phyloP scores from a whole-genome alignment of 2,888 invertebrate species.

The Caenorhabditis sp. region DNA sequence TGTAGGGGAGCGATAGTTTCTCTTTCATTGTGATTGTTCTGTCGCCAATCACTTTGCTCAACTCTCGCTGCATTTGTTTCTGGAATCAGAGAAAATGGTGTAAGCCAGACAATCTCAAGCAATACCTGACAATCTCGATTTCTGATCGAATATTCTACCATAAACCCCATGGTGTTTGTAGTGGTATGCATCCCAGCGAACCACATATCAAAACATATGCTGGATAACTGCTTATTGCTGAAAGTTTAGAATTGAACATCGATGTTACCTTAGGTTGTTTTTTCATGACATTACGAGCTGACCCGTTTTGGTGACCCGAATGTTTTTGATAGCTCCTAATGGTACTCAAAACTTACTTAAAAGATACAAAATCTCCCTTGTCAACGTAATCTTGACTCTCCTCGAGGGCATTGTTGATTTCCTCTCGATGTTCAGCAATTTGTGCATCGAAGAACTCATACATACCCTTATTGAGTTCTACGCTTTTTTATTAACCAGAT shows the following conservation, averaged over 20 bases:
- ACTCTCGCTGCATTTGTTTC: constrained; percentile 46
- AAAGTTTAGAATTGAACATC: constrained; percentile 1
- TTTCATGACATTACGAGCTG: no score
- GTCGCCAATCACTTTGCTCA: constrained; percentile 45
- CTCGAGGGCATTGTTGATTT: constrained; percentile 23
- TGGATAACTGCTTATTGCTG: constrained; percentile 26
- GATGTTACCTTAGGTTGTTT: no score
- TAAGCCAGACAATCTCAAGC: no score
- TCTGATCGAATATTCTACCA: constrained; percentile 30
- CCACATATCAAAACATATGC: constrained; percentile 55
- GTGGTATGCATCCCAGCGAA: constrained; percentile 58
- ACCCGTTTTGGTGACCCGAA: no score
- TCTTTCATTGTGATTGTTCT: constrained; percentile 50
- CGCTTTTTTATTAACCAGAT: no score
- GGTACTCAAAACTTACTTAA: no score
- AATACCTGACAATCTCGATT: constrained; percentile 7
- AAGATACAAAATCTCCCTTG: constrained; percentile 32
- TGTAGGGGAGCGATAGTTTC: constrained; percentile 41
- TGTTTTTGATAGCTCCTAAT: no score
- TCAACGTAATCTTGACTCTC: constrained; percentile 45
- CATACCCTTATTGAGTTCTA: constrained; percentile 27
- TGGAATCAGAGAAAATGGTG: no score
- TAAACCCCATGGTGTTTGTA: constrained; percentile 48
- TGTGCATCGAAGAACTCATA: constrained; percentile 40
- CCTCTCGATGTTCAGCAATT: constrained; percentile 36